Evolutionary conservation across 2,888 invertebrate species (phyloP), one percentile per base, ranked within the genome.

Genomic region (Hydroisotoma schaefferi): DNA sequence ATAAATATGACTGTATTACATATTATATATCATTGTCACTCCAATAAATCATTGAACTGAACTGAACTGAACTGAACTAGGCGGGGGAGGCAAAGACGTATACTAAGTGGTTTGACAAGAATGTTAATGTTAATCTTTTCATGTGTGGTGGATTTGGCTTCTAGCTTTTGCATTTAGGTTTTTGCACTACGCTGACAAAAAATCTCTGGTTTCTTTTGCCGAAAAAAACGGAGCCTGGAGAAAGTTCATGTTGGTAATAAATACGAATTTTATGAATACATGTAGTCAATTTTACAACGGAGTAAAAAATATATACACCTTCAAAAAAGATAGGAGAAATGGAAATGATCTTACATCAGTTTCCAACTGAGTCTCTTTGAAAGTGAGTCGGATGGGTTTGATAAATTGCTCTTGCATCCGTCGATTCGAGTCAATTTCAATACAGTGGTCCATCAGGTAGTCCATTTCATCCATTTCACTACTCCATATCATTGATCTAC

Each of bases 391-490:
- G 86, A 93, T 88, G 3, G 86, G 80, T 74, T 87, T 86, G 74
- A 97, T 88, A 78, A 95, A 91, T 62, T 91, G 87, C 51, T 83
- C 83, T 25, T 92, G 83, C 85, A 93, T 93, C 64, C 88, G 82
- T 72, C 90, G 89, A 78, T 93, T 94, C 69, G 90, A 90, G 75
- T 88, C 90, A 60, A 91, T 90, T 79, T 92, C 91, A 61, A 92
- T 88, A 65, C 87, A 87, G 75, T 88, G 86, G 74, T 90, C 89
- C 74, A 90, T 88, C 70, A 89, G 83, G 74, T 88, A 87, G 73
- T 89, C 88, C 64, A 68, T 68, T 56, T 68, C 68, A 54, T 68
- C 67, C 52, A 64, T 57, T 51, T 69, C 71, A 51, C 55, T 65
- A 48, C 63, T 63, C 69, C 68, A 69, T 12, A 66, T 61, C 47